These are phyloP conservation scores for Datnioides undecimradiatus DNA, from an alignment of 2,113 vertebrate species.

Conservation along the genomic window DNA sequence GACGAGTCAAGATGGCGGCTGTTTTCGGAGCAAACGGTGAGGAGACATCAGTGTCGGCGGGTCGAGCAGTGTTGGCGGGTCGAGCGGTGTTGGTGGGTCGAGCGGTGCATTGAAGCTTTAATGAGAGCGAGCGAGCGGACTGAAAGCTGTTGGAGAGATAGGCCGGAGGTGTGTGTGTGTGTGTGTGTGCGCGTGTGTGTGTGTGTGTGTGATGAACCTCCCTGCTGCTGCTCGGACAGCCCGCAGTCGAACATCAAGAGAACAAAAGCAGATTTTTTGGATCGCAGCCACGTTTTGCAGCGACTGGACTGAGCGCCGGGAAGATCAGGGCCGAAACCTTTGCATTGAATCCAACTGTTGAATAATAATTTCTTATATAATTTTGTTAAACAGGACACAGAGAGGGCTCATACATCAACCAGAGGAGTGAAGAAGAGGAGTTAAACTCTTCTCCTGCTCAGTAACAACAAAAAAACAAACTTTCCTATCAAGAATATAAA, in stretches of 20 bases:
- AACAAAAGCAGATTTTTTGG: neutral
- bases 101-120: conserved; percentile 36
- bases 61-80: neutral
- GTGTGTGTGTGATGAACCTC: neutral
- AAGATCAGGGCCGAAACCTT: neutral
- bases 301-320: neutral
- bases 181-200: neutral
- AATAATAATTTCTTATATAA: conserved; percentile 46
- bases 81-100: conserved; percentile 1
- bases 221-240: neutral
- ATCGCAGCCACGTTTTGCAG: neutral
- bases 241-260: neutral
- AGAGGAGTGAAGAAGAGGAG: neutral
- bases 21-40: too few species aligned
- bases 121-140: conserved; percentile 24
- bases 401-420: neutral
- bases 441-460: neutral
- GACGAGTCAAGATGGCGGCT: neutral
- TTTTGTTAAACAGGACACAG: neutral
- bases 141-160: neutral
- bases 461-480: neutral
- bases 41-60: conserved; percentile 16
- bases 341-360: conserved; percentile 18
- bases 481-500: too few species aligned
- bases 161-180: neutral